Evolutionary conservation across 2,888 invertebrate genomes (phyloP).

Genomic region (Mechanitis mazaeus): DNA sequence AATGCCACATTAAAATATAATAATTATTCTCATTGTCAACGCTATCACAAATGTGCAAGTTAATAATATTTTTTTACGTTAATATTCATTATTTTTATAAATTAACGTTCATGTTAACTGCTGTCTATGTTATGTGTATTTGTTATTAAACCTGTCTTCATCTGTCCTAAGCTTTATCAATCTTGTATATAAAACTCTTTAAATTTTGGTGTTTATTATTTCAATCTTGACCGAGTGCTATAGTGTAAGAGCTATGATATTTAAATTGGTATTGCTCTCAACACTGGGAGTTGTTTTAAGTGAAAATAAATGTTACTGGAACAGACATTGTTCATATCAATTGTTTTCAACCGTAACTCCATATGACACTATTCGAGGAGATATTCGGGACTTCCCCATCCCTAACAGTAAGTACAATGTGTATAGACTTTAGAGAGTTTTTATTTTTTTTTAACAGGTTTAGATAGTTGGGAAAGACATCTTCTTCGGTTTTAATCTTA

Average conservation of each 20-base stretch:
- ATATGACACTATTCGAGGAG: conserved; percentile 57
- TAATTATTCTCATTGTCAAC: no score
- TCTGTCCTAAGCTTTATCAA: no score
- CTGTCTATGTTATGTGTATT: no score
- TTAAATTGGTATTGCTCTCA: conserved; percentile 6
- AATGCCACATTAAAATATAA: no score
- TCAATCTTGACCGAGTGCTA: background rate
- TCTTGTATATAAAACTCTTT: background rate
- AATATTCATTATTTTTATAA: no score
- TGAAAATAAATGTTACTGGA: conserved; percentile 53
- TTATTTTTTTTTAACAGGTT: background rate
- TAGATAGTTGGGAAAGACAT: no score
- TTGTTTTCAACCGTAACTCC: conserved; percentile 57
- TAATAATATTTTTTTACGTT: no score
- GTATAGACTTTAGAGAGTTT: no score
- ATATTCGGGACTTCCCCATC: conserved; percentile 48
- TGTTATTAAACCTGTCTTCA: no score
- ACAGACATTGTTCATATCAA: conserved; percentile 43
- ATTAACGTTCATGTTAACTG: no score
- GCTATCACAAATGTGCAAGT: no score
- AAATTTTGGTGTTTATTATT: background rate
- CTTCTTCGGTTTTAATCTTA: no score
- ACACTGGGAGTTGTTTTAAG: conserved; percentile 28
- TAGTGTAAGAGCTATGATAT: conserved; percentile 11
- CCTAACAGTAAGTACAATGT: conserved; percentile 47